These are phyloP conservation scores for Tapirus terrestris DNA, from an alignment of 2,113 vertebrate genomes.

Conservation along the genomic window DNA sequence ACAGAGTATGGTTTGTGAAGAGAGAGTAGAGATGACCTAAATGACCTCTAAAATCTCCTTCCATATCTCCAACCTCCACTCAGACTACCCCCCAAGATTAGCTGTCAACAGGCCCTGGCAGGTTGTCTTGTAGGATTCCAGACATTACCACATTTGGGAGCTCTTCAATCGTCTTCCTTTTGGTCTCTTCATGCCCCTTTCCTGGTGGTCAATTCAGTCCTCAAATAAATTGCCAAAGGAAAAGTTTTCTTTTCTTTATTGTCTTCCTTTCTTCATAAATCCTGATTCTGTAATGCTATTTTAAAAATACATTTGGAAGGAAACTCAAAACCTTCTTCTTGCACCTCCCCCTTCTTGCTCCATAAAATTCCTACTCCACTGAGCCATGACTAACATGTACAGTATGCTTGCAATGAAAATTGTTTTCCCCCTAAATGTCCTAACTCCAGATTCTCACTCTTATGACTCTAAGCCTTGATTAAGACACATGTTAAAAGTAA, in stretches of 20 bases:
- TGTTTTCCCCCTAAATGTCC: constrained; percentile 9
- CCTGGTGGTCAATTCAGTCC: not conserved
- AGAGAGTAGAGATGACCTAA: not conserved
- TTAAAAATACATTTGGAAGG: constrained; percentile 66
- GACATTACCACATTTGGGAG: not conserved
- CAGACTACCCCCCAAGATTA: constrained; percentile 23
- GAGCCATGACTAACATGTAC: constrained; percentile 79
- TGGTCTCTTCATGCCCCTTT: not conserved
- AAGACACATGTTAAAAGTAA: constrained; percentile 62
- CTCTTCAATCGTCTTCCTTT: constrained; percentile 40
- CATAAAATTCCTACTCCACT: constrained; percentile 63
- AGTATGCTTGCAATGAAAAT: constrained; percentile 74
- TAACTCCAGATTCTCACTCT: constrained; percentile 70
- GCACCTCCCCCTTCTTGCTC: constrained; percentile 69
- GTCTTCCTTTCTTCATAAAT: constrained; percentile 49
- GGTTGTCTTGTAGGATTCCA: not conserved
- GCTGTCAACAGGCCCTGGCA: constrained; percentile 37
- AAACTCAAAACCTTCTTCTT: constrained; percentile 68
- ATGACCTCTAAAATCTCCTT: constrained; percentile 38
- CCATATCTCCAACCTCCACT: not conserved
- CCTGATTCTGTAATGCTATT: constrained; percentile 55
- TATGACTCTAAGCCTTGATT: constrained; percentile 49
- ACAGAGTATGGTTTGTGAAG: not conserved
- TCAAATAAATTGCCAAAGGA: constrained; percentile 17
- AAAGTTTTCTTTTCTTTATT: not conserved